Evolutionary conservation across 92 coral and sea anemone genomes (phyloP).

Genomic region (Nematostella vectensis): DNA sequence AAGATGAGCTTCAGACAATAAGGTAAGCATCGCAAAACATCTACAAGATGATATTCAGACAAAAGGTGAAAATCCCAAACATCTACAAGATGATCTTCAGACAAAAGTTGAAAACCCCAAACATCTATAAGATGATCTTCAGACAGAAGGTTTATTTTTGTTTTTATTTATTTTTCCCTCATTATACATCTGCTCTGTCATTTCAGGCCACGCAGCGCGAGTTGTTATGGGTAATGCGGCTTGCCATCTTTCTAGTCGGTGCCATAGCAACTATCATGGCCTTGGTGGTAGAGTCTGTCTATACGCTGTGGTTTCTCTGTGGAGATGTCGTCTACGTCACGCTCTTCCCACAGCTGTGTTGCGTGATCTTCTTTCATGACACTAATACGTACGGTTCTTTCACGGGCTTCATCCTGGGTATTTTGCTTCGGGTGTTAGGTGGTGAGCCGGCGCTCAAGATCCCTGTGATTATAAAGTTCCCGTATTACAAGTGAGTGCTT

Average conservation of each 20-base stretch:
- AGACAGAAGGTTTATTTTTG: too few species aligned
- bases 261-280: constrained; percentile 72
- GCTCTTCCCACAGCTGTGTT: constrained; percentile 75
- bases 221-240: constrained; percentile 79
- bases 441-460: constrained; percentile 68
- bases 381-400: constrained; percentile 75
- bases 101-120: constrained; percentile 72
- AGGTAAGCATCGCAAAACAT: too few species aligned
- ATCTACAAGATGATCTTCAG: constrained; percentile 71
- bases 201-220: constrained; percentile 69
- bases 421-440: constrained; percentile 67
- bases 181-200: too few species aligned
- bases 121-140: too few species aligned
- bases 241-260: constrained; percentile 63
- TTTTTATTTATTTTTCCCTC: too few species aligned
- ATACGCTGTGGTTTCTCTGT: constrained; percentile 61
- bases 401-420: constrained; percentile 56
- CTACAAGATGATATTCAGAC: too few species aligned
- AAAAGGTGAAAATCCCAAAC: too few species aligned
- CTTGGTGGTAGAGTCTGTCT: constrained; percentile 61
- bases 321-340: constrained; percentile 66
- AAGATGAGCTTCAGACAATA: too few species aligned
- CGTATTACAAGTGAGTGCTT: constrained; percentile 34
- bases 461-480: constrained; percentile 59
- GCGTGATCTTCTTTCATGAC: constrained; percentile 65